Evolutionary conservation across 1,140 invertebrate species (phyloP).

Genomic region (Neotoxoptera formosana): DNA sequence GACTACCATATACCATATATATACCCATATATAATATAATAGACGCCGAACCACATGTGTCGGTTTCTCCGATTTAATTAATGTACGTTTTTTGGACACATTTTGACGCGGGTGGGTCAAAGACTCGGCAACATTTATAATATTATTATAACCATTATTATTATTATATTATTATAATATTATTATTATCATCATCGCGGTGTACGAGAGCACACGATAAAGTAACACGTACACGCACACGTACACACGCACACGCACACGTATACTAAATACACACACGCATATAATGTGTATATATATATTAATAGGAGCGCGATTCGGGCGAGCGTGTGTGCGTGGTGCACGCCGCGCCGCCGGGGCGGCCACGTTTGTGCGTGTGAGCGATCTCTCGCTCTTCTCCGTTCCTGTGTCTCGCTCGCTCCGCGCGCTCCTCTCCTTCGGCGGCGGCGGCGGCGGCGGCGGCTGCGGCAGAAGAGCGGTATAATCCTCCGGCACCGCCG

Average conservation of each 20-base stretch:
- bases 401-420: background rate
- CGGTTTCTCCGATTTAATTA: background rate
- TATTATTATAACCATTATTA: too few species aligned
- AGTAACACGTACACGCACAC: too few species aligned
- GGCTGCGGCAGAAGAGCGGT: background rate
- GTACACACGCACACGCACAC: background rate
- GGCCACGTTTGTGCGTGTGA: constrained; percentile 21
- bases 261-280: too few species aligned
- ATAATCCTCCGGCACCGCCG: background rate
- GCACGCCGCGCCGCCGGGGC: background rate
- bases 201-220: background rate
- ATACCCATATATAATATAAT: too few species aligned
- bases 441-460: background rate
- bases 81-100: background rate
- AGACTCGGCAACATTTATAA: background rate
- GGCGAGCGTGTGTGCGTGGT: background rate
- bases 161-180: too few species aligned
- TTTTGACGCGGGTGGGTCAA: background rate
- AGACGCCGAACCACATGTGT: background rate
- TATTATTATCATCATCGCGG: too few species aligned
- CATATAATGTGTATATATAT: too few species aligned
- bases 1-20: too few species aligned
- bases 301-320: constrained; percentile 17
- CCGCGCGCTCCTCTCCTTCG: background rate
- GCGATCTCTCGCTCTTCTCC: background rate